Percentiles rank a stretch among this genome's conserved stretches.
These are phyloP conservation scores for Grus americana DNA, from an alignment of 2,113 vertebrate species.

Conservation along the genomic window DNA sequence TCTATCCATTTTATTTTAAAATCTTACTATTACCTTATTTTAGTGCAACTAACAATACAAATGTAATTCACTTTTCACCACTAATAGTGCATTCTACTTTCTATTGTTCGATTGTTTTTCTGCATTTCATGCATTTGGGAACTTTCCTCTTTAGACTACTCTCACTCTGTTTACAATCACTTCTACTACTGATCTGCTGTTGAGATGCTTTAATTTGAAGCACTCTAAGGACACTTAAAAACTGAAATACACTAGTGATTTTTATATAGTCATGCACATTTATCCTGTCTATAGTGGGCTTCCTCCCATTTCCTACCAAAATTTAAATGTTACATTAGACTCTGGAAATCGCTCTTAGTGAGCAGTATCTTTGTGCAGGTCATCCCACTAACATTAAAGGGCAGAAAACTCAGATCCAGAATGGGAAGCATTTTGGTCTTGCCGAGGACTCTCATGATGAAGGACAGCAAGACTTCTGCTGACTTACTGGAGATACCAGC, in stretches of 20 bases:
- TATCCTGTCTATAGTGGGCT: background rate
- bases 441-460: background rate
- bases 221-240: background rate
- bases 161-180: background rate
- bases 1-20: background rate
- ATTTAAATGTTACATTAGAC: background rate
- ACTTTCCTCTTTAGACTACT: background rate
- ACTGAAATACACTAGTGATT: background rate
- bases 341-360: background rate
- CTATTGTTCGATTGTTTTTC: background rate
- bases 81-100: background rate
- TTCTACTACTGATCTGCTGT: background rate
- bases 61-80: background rate
- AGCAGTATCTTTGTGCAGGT: background rate
- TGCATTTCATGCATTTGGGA: background rate
- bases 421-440: background rate
- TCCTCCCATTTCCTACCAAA: background rate
- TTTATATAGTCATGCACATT: background rate
- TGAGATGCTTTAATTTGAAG: background rate
- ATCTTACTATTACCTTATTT: background rate
- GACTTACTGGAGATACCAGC: background rate
- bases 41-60: background rate
- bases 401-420: background rate
- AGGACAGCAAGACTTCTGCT: background rate
- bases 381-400: background rate